Evolutionary conservation across 2,113 vertebrate species (phyloP).

Genomic region (Coryphaenoides rupestris): DNA sequence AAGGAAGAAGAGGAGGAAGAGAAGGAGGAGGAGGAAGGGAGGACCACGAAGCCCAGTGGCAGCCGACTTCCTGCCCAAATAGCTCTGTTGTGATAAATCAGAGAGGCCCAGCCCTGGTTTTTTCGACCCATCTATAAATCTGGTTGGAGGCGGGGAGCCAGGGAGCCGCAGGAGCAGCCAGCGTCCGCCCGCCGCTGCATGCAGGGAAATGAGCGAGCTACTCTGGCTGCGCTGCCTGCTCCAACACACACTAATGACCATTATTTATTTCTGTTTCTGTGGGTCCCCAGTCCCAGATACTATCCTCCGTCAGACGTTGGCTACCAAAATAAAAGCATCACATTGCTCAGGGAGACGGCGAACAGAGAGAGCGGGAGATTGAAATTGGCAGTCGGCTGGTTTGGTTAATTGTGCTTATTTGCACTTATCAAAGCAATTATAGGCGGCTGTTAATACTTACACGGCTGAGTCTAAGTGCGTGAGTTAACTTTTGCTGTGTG

Average conservation of each 20-base stretch:
- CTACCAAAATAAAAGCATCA: conserved; percentile 51
- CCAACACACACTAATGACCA: conserved; percentile 63
- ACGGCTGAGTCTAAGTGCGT: too few relatives aligned
- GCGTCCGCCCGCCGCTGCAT: conserved; percentile 22
- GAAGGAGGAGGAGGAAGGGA: too few relatives aligned
- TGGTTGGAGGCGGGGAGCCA: conserved; percentile 33
- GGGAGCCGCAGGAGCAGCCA: conserved; percentile 20
- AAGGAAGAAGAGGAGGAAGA: too few relatives aligned
- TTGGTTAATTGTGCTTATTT: conserved; percentile 68
- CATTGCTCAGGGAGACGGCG: conserved; percentile 31
- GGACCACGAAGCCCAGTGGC: conserved; percentile 43
- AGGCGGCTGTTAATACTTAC: not conserved
- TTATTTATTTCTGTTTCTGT: conserved; percentile 70
- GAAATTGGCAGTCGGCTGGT: conserved; percentile 47
- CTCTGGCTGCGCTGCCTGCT: conserved; percentile 41
- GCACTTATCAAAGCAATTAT: conserved; percentile 53
- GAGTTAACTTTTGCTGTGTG: too few relatives aligned
- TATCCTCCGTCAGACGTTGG: conserved; percentile 56
- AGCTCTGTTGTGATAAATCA: conserved; percentile 66
- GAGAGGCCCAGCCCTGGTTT: conserved; percentile 63
- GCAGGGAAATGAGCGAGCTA: conserved; percentile 49
- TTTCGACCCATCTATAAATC: conserved; percentile 62
- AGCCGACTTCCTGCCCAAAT: conserved; percentile 50
- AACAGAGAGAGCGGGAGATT: conserved; percentile 6
- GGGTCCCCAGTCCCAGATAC: conserved; percentile 30